Conservation (phyloP, 2,113 vertebrate genomes). For the Motacilla alba region DNA sequence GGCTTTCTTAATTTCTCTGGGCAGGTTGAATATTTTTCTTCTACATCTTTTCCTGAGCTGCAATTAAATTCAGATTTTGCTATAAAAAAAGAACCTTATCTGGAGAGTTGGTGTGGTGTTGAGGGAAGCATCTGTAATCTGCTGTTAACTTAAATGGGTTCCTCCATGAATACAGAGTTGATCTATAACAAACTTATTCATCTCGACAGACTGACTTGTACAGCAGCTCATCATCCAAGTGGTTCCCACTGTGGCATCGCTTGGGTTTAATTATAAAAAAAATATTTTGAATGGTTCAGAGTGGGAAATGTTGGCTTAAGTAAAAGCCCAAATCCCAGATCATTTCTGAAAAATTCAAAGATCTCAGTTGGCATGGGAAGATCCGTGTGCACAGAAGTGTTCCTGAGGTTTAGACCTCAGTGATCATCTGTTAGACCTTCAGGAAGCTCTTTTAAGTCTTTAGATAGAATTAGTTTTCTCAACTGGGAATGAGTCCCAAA, state of each 20-base stretch:
- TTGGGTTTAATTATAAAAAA: slow-evolving; percentile 44
- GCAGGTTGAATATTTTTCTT: not conserved
- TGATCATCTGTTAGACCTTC: not conserved
- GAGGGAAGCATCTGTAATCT: not conserved
- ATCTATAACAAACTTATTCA: not conserved
- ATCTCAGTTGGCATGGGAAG: not conserved
- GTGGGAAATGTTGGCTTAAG: not conserved
- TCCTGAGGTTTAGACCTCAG: slow-evolving; percentile 14
- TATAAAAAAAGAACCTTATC: not conserved
- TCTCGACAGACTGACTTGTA: slow-evolving; percentile 17
- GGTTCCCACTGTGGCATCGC: not conserved
- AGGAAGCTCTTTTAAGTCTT: slow-evolving; percentile 4
- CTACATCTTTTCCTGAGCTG: not conserved
- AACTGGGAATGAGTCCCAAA: not conserved
- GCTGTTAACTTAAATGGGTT: not conserved
- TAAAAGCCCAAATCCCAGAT: not conserved
- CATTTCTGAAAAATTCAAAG: not conserved
- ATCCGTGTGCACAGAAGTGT: not conserved
- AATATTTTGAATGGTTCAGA: not conserved
- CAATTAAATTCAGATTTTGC: not conserved
- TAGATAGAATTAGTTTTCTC: slow-evolving; percentile 18
- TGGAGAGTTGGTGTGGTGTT: fast-evolving
- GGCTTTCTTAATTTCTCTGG: not conserved
- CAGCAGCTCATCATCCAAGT: not conserved
- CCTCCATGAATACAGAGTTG: not conserved